A percentile compares a stretch with the other conserved stretches of the same genome.
phyloP scores from a whole-genome alignment of 2,888 invertebrate genomes.

The Cepaea hortensis region DNA sequence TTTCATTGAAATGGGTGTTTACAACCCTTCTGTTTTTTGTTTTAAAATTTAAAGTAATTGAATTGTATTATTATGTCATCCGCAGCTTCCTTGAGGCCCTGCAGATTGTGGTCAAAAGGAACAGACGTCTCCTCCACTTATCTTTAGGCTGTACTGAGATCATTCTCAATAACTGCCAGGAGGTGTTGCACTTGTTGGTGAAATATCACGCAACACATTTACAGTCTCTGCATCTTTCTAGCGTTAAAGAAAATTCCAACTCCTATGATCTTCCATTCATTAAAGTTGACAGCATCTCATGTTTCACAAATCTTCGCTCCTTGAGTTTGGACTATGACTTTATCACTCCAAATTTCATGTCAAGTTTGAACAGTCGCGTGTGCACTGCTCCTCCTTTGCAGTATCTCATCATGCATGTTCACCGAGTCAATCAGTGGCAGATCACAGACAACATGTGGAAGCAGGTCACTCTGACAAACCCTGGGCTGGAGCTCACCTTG shows the following conservation, averaged over 20 bases:
- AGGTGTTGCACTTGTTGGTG: conserved; percentile 77
- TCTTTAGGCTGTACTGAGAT: conserved; percentile 80
- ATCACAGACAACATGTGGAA: conserved; percentile 82
- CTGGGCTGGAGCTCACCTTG: conserved; percentile 80
- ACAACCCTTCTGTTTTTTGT: background rate
- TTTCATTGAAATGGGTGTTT: background rate
- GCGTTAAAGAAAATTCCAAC: conserved; percentile 85
- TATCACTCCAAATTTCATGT: conserved; percentile 70
- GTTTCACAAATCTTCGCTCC: conserved; percentile 81
- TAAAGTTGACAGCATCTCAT: conserved; percentile 80
- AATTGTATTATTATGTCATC: background rate
- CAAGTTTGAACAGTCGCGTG: conserved; percentile 60
- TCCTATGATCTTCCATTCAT: conserved; percentile 81
- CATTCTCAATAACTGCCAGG: conserved; percentile 77
- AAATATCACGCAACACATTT: conserved; percentile 80
- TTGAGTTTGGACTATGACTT: conserved; percentile 78
- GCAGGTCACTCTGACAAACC: conserved; percentile 79
- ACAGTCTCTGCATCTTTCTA: conserved; percentile 83
- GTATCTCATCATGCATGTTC: conserved; percentile 83
- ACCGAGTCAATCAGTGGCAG: conserved; percentile 82
- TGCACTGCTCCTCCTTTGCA: conserved; percentile 59
- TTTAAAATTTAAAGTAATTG: too few species aligned
- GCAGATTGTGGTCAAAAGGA: conserved; percentile 75
- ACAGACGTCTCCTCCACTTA: conserved; percentile 77
- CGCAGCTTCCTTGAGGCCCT: conserved; percentile 46